These are phyloP conservation scores for Athetis lepigone DNA, from an alignment of 2,888 invertebrate genomes.

Conservation along the genomic window DNA sequence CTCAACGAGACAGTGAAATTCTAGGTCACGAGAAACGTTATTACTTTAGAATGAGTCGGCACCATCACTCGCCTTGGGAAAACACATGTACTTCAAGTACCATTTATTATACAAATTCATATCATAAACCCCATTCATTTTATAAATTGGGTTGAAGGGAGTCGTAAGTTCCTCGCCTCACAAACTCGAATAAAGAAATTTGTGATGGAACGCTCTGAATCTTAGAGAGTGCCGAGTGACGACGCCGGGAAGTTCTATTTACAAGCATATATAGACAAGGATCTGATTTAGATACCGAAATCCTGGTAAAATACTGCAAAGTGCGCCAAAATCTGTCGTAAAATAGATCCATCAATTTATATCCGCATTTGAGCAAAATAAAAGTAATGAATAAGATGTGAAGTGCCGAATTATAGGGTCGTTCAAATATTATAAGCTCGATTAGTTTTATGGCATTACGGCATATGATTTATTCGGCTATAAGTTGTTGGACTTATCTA, in stretches of 20 bases:
- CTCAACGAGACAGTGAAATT: too few species aligned
- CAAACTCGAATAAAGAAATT: constrained; percentile 59
- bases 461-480: constrained; percentile 77
- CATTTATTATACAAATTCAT: constrained; percentile 62
- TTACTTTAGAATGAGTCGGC: constrained; percentile 16
- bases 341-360: neutral
- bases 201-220: constrained; percentile 39
- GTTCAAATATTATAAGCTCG: constrained; percentile 68
- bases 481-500: constrained; percentile 77
- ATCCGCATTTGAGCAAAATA: constrained; percentile 18
- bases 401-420: constrained; percentile 61
- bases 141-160: constrained; percentile 59
- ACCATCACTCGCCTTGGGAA: constrained; percentile 31
- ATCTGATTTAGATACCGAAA: neutral
- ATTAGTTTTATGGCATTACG: constrained; percentile 76
- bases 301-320: neutral
- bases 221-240: constrained; percentile 17
- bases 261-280: constrained; percentile 3
- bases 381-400: constrained; percentile 46
- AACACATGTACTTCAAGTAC: constrained; percentile 30
- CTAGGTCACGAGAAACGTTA: constrained; percentile 6
- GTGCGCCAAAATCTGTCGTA: neutral
- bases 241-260: constrained; percentile 9
- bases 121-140: constrained; percentile 59
- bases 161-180: constrained; percentile 56